These are phyloP conservation scores for Microvelia longipes DNA, from an alignment of 1,140 invertebrate genomes.

Conservation along the genomic window DNA sequence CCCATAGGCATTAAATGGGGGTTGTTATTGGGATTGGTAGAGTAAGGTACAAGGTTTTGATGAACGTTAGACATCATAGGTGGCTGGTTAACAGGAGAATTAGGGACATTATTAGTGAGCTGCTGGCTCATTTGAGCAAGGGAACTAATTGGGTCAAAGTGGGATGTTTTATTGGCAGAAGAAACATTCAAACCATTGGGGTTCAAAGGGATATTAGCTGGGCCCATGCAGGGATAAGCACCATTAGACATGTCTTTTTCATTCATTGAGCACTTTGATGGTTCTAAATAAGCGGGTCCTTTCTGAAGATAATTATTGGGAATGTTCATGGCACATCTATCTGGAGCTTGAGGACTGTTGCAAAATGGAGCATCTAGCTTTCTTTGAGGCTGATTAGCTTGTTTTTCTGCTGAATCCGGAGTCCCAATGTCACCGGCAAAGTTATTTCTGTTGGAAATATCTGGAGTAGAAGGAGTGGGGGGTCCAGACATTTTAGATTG, in stretches of 20 bases:
- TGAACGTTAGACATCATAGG: constrained; percentile 31
- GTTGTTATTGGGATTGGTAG: constrained; percentile 29
- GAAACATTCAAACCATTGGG: constrained; percentile 47
- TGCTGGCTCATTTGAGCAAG: constrained; percentile 88
- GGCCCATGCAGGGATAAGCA: constrained; percentile 20
- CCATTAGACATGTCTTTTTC: constrained; percentile 17
- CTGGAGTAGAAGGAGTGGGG: constrained; percentile 17
- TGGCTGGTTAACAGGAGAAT: constrained; percentile 34
- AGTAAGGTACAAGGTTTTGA: constrained; percentile 36
- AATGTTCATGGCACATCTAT: constrained; percentile 13
- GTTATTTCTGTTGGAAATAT: constrained; percentile 8
- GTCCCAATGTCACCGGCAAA: constrained; percentile 8
- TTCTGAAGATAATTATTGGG: constrained; percentile 22
- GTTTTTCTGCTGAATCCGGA: constrained; percentile 6
- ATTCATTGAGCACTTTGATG: constrained; percentile 6
- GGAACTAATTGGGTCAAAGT: constrained; percentile 84
- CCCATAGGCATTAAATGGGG: constrained; percentile 40
- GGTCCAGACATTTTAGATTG: constrained; percentile 14
- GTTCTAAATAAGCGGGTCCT: constrained; percentile 21
- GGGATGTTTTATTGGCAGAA: constrained; percentile 37
- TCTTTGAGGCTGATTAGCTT: constrained; percentile 9
- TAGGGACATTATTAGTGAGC: constrained; percentile 56
- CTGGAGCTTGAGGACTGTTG: constrained; percentile 14
- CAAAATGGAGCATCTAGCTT: constrained; percentile 15
- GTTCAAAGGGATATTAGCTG: constrained; percentile 69